Evolutionary conservation across 2,797 vertebrate species (phyloP).

Genomic region (Rhincodon typus): DNA sequence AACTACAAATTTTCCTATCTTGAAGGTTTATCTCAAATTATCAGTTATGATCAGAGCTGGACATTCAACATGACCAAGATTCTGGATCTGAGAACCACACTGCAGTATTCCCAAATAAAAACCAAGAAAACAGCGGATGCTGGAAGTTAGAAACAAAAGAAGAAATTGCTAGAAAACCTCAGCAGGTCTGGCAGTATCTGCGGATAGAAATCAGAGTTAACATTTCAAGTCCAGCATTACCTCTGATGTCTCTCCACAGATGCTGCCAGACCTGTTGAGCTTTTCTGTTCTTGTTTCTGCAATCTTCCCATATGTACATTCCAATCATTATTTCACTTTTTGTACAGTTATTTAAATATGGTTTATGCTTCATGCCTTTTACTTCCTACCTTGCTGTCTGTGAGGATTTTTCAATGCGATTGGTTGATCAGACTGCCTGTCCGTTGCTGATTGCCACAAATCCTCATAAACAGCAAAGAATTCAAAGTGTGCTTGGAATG

Average conservation of each 20-base stretch:
- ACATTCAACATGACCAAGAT: background rate
- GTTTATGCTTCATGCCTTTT: background rate
- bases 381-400: background rate
- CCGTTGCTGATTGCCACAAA: background rate
- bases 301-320: background rate
- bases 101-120: background rate
- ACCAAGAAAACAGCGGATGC: too few relatives aligned
- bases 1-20: background rate
- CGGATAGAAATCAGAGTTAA: too few relatives aligned
- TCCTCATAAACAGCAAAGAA: background rate
- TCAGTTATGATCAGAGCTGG: background rate
- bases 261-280: too few relatives aligned
- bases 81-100: background rate
- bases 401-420: background rate
- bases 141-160: too few relatives aligned
- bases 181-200: too few relatives aligned
- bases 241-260: too few relatives aligned
- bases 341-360: background rate
- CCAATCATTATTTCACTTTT: too few relatives aligned
- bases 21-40: background rate
- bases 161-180: too few relatives aligned
- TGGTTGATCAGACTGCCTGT: background rate
- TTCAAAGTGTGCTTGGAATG: background rate
- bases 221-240: too few relatives aligned
- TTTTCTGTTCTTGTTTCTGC: too few relatives aligned